phyloP scores from a whole-genome alignment of 2,888 invertebrate species.

The Andricus curvator region DNA sequence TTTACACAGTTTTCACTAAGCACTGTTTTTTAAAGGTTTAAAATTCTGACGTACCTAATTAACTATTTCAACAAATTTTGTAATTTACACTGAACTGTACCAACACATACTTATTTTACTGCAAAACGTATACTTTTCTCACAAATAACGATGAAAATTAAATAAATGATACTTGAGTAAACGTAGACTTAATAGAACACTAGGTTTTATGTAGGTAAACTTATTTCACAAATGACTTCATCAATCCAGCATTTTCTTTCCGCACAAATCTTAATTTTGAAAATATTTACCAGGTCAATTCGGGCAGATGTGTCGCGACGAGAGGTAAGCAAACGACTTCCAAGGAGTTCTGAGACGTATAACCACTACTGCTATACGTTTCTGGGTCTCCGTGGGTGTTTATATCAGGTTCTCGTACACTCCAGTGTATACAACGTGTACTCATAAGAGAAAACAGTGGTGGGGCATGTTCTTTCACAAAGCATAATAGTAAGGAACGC shows the following conservation, averaged over 20 bases:
- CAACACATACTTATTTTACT: background rate
- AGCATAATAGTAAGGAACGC: background rate
- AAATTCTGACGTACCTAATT: background rate
- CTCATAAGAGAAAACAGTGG: background rate
- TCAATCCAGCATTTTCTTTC: constrained; percentile 26
- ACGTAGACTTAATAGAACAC: background rate
- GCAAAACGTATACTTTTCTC: background rate
- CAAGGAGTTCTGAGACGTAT: background rate
- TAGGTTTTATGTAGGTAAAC: background rate
- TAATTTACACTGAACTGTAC: background rate
- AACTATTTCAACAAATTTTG: background rate
- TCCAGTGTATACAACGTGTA: constrained; percentile 2
- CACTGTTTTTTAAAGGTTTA: background rate
- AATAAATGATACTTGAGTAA: background rate
- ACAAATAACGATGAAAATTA: background rate
- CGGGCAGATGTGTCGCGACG: constrained; percentile 21
- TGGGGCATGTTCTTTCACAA: constrained; percentile 23
- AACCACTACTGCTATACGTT: background rate
- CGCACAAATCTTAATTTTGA: background rate
- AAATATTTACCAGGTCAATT: constrained; percentile 36
- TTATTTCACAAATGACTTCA: background rate
- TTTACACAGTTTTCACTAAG: background rate
- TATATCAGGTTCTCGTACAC: background rate
- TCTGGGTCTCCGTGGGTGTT: constrained; percentile 10
- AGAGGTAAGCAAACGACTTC: constrained; percentile 4